Evolutionary conservation across 2,888 invertebrate species (phyloP).

Genomic region (Eristalis pertinax): DNA sequence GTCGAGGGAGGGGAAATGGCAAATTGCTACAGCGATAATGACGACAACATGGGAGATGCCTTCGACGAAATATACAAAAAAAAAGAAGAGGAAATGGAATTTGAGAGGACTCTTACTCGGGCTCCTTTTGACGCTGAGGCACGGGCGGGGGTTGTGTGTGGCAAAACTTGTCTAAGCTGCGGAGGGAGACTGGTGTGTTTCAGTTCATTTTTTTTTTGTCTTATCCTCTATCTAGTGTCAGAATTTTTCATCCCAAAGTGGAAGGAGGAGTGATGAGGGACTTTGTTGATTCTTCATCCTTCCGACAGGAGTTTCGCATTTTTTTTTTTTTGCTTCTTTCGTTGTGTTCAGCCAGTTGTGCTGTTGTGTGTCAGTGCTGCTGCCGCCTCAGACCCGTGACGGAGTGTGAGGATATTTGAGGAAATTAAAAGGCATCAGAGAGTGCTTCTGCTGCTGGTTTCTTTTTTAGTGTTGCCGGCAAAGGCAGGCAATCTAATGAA

Average conservation of each 20-base stretch:
- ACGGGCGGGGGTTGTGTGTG: not conserved
- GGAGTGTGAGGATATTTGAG: conserved; percentile 34
- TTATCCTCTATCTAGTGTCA: conserved; percentile 45
- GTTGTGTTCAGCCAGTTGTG: not conserved
- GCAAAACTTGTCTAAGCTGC: conserved; percentile 41
- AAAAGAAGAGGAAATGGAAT: conserved; percentile 25
- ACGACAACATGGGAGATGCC: conserved; percentile 33
- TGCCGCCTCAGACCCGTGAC: not conserved
- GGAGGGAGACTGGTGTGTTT: not conserved
- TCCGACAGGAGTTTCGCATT: not conserved
- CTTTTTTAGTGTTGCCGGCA: conserved; percentile 23
- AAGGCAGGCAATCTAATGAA: conserved; percentile 25
- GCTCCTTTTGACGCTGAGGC: not conserved
- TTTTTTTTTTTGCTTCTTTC: not conserved
- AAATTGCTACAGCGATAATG: conserved; percentile 53
- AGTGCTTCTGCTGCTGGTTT: not conserved
- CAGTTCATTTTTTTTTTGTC: not conserved
- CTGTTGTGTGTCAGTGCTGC: not conserved
- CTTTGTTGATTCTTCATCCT: conserved; percentile 11
- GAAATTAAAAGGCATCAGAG: conserved; percentile 48
- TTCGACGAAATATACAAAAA: not conserved
- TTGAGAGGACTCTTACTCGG: not conserved
- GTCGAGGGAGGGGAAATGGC: conserved; percentile 26
- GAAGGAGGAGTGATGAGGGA: not conserved
- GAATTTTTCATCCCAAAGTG: conserved; percentile 45